Percentiles rank a stretch among this genome's conserved stretches.
phyloP scores from a whole-genome alignment of 2,888 invertebrate genomes.

The Chrysolina haemoptera region DNA sequence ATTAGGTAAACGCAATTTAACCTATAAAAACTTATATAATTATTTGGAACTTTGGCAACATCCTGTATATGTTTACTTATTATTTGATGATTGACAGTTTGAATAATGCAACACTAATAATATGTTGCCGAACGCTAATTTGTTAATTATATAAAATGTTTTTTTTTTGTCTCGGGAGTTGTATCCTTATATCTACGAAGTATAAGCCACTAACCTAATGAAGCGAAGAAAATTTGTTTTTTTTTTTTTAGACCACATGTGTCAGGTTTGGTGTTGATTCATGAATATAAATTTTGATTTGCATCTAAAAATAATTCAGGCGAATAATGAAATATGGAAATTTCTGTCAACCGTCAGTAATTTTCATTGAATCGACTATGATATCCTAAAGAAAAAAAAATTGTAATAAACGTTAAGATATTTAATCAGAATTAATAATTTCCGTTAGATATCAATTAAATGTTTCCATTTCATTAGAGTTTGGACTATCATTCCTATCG shows the following conservation, averaged over 20 bases:
- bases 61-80: too few species aligned
- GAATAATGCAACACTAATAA: too few species aligned
- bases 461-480: not conserved
- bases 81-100: too few species aligned
- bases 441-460: not conserved
- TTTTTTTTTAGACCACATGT: not conserved
- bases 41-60: too few species aligned
- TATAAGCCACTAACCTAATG: not conserved
- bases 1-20: too few species aligned
- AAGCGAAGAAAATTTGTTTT: constrained; percentile 2
- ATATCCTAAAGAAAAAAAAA: not conserved
- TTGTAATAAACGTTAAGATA: not conserved
- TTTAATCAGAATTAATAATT: not conserved
- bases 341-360: not conserved
- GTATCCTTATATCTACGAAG: not conserved
- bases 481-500: not conserved
- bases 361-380: not conserved
- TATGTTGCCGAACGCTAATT: too few species aligned
- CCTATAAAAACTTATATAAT: too few species aligned
- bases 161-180: not conserved
- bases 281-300: not conserved
- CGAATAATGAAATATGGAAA: not conserved
- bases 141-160: too few species aligned
- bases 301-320: not conserved
- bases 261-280: not conserved